Base-by-base conservation (phyloP, 2,888 invertebrate species). In the Dasypolia templi region DNA sequence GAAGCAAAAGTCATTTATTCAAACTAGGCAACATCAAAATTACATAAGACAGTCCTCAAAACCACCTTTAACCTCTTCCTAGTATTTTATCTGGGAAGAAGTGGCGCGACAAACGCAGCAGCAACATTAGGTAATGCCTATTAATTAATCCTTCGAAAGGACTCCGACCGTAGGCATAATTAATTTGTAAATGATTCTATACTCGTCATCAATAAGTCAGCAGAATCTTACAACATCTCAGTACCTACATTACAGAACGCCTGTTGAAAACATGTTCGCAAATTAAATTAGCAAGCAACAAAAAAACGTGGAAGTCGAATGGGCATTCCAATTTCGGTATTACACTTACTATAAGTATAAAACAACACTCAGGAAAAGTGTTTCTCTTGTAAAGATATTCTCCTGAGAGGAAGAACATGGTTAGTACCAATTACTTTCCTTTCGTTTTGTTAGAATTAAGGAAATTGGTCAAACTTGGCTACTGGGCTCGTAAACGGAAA, bases 251-350 rank as follows among this genome's bases (percentile, higher is more conserved):
- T n/a, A 55, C 12, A 7, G 6, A 65, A 66, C 83, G 81, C 81
- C 83, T 81, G 49, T 55, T 39, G 12, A 58, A 63, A 78, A 51
- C 12, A 29, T 55, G 58, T 69, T 53, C 66, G 83, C 83, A 79
- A 82, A 59, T 69, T 61, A 32, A 73, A 62, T 69, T 17, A 51
- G 22, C 26, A 12, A 39, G 51, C 35, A 53, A 49, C 67, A 39
- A 58, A 51, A 56, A 56, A 42, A 1, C 26, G 19, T 19, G 19
- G 2, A 22, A 1, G 22, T 29, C 14, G 3, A n/a, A 19, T 69
- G 72, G 72, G 79, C 79, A 66, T 49, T 78, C 19, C 26, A 19
- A 35, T 35, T 22, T 44, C n/a, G 1, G 5, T 49, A 42, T 39
- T 44, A 51, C 17, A 11, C 3, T 19, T 11, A 9, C 19, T n/a